Evolutionary conservation across 2,888 invertebrate species (phyloP).

Genomic region (Drosophila sordidula): DNA sequence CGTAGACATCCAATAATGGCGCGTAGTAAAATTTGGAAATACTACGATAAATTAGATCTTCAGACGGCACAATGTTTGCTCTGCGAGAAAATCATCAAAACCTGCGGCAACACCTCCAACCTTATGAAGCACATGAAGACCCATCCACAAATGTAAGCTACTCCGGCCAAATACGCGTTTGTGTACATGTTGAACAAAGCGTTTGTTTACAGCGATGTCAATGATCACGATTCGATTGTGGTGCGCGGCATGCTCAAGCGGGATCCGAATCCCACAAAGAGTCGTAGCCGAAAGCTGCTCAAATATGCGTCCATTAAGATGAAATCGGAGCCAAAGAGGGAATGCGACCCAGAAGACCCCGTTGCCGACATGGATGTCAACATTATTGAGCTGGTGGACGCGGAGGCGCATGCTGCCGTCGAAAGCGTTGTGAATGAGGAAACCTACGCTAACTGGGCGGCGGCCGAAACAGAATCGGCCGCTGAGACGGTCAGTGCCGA

Average conservation of each 20-base stretch:
- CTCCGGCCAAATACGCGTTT: background rate
- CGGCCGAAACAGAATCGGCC: constrained; percentile 40
- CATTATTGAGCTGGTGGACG: constrained; percentile 48
- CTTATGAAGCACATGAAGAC: constrained; percentile 65
- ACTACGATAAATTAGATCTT: constrained; percentile 56
- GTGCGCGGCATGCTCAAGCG: constrained; percentile 60
- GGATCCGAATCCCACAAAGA: constrained; percentile 8
- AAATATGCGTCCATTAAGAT: constrained; percentile 33
- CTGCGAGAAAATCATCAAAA: constrained; percentile 63
- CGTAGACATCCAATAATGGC: constrained; percentile 53
- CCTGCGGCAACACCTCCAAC: constrained; percentile 62
- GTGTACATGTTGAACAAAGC: constrained; percentile 2
- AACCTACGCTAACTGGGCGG: constrained; percentile 36
- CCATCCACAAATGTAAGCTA: constrained; percentile 59
- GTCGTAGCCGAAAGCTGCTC: constrained; percentile 23
- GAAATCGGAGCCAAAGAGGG: constrained; percentile 16
- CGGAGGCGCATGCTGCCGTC: constrained; percentile 31
- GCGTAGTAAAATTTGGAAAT: constrained; percentile 68
- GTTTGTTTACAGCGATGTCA: constrained; percentile 54
- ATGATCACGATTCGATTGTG: constrained; percentile 50
- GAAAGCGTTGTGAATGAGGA: constrained; percentile 47
- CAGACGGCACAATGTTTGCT: constrained; percentile 57
- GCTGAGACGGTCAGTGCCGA: constrained; percentile 46
- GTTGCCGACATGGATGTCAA: constrained; percentile 27
- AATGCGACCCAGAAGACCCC: constrained; percentile 1